Evolutionary conservation across 2,113 vertebrate genomes (phyloP).

Genomic region (Colius striatus): DNA sequence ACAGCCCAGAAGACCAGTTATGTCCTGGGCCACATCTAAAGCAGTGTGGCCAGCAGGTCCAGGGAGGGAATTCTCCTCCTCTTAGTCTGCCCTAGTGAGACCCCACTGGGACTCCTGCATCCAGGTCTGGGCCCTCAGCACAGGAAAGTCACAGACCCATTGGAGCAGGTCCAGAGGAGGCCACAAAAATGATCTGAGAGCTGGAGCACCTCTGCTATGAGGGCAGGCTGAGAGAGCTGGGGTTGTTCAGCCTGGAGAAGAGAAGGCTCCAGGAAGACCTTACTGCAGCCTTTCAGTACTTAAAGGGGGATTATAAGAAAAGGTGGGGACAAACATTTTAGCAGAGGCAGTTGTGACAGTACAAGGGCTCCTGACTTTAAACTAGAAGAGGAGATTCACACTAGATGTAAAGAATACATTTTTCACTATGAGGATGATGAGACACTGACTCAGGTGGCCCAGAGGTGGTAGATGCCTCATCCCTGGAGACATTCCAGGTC

Average conservation of each 20-base stretch:
- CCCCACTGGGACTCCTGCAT: neutral
- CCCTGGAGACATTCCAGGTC: neutral
- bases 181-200: neutral
- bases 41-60: neutral
- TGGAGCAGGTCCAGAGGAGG: neutral
- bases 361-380: neutral
- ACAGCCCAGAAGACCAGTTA: neutral
- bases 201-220: neutral
- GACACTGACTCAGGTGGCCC: neutral
- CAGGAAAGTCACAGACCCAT: neutral
- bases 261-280: neutral
- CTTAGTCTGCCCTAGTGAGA: neutral
- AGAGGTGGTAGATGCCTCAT: neutral
- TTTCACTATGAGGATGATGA: neutral
- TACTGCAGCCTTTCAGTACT: neutral
- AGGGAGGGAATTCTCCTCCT: neutral
- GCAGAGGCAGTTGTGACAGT: neutral
- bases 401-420: neutral
- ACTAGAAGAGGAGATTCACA: neutral
- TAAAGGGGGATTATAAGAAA: neutral
- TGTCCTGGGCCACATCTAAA: no score
- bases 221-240: neutral
- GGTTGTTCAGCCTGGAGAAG: neutral
- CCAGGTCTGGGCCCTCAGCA: neutral
- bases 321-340: neutral